A percentile compares a stretch with the other conserved stretches of the same genome.
Conservation (phyloP, 2,888 invertebrate genomes). For the Drosophila sordidula region DNA sequence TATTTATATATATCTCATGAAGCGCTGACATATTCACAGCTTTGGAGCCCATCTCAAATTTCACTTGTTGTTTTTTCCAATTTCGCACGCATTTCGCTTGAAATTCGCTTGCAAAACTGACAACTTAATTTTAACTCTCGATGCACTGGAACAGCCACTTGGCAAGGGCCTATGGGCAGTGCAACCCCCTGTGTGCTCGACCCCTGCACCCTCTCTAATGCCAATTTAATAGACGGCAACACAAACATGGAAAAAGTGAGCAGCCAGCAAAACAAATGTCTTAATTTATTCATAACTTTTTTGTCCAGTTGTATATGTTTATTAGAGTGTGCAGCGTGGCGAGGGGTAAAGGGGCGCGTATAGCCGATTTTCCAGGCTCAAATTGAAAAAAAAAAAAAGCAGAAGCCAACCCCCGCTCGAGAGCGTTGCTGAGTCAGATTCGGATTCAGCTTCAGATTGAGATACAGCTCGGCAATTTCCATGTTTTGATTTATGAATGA, state of each 20-base stretch:
- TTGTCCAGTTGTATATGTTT: constrained; percentile 63
- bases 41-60: constrained; percentile 35
- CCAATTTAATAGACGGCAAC: constrained; percentile 80
- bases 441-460: constrained; percentile 13
- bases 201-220: constrained; percentile 67
- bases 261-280: constrained; percentile 72
- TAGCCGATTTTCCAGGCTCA: constrained; percentile 13
- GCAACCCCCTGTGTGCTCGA: not conserved
- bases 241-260: constrained; percentile 66
- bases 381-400: constrained; percentile 51
- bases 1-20: not conserved
- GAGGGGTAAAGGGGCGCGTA: not conserved
- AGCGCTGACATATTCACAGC: constrained; percentile 1
- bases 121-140: constrained; percentile 23
- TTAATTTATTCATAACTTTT: constrained; percentile 83
- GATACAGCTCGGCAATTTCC: constrained; percentile 76
- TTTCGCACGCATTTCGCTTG: constrained; percentile 28
- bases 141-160: constrained; percentile 24
- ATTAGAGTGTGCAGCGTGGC: constrained; percentile 56
- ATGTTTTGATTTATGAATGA: constrained; percentile 84
- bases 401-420: constrained; percentile 41
- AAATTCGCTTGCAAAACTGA: constrained; percentile 19
- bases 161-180: constrained; percentile 7
- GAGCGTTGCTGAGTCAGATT: too few species aligned
- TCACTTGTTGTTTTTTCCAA: constrained; percentile 18